Evolutionary conservation across 2,888 invertebrate species (phyloP).

Genomic region (Seladonia tumulorum): DNA sequence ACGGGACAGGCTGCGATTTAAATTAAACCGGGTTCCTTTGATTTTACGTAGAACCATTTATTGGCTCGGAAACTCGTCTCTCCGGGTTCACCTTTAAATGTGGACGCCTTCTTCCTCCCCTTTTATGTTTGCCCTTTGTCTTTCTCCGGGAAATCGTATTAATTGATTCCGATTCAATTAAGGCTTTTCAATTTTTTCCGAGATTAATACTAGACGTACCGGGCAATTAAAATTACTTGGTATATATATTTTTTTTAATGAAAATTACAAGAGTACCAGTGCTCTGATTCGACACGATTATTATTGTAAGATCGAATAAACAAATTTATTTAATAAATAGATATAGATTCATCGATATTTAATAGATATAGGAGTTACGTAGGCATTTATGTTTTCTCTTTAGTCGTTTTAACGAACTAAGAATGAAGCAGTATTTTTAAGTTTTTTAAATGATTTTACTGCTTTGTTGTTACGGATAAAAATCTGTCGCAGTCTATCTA

Average conservation of each 20-base stretch:
- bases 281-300: neutral
- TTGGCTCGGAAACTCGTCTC: conserved; percentile 45
- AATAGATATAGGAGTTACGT: no score
- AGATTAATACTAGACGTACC: neutral
- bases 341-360: neutral
- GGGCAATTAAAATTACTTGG: neutral
- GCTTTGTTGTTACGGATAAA: no score
- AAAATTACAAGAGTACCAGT: neutral
- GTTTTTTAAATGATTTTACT: no score
- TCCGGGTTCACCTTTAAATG: conserved; percentile 31
- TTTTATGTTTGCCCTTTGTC: conserved; percentile 37
- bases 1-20: conserved; percentile 62
- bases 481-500: no score
- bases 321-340: neutral
- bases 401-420: no score
- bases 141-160: conserved; percentile 29
- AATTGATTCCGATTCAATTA: conserved; percentile 13
- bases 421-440: no score
- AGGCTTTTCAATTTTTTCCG: neutral
- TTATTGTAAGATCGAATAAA: neutral
- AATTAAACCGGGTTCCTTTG: conserved; percentile 64
- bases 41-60: conserved; percentile 59
- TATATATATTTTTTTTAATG: neutral
- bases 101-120: conserved; percentile 35
- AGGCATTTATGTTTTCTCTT: no score